Base-by-base conservation (phyloP, 2,888 invertebrate species). In the Oxystoma pomonae region DNA sequence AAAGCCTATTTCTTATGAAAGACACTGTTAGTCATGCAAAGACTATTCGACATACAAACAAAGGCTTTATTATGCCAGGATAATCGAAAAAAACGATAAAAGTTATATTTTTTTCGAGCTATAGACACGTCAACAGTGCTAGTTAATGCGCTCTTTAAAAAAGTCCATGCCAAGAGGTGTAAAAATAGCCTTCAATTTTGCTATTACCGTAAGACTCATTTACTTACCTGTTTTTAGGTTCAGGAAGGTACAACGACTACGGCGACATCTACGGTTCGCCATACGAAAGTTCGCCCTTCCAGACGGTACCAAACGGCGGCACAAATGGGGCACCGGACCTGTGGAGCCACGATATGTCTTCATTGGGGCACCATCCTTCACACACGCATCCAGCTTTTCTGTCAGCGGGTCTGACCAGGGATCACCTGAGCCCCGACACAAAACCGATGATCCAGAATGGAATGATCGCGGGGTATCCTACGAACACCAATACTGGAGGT, bases 211-310 rank as follows among this genome's bases (percentile, higher is more conserved):
- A n/a, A n/a, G n/a, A n/a, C n/a, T n/a, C n/a, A n/a, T n/a, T n/a
- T n/a, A n/a, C n/a, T n/a, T 53, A 16, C n/a, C n/a, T 53, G 5
- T 5, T 71, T 71, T 9, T 65, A 77, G 75, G 73, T 69, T 63
- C 82, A 77, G 78, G 81, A 51, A 77, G 84, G 67, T 84, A 83
- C 73, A 78, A 83, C 75, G 83, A 86, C 49, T 86, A 86, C 73
- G 81, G 80, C 55, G 82, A 83, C 67, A 78, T 80, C 59, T 86
- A 78, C 79, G 83, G 80, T 52, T 78, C 84, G 55, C 84, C 86
- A 50, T 90, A 88, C 77, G 88, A 89, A 74, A 82, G 85, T 59
- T 81, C 86, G 66, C 86, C 89, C 67, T 92, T 90, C 78, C 91
- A 91, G 77, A 88, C 90, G 63, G 91, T 92, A 77, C 64, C 78